These are phyloP conservation scores for Heliconius melpomene DNA, from an alignment of 1,140 invertebrate species.

Conservation along the genomic window DNA sequence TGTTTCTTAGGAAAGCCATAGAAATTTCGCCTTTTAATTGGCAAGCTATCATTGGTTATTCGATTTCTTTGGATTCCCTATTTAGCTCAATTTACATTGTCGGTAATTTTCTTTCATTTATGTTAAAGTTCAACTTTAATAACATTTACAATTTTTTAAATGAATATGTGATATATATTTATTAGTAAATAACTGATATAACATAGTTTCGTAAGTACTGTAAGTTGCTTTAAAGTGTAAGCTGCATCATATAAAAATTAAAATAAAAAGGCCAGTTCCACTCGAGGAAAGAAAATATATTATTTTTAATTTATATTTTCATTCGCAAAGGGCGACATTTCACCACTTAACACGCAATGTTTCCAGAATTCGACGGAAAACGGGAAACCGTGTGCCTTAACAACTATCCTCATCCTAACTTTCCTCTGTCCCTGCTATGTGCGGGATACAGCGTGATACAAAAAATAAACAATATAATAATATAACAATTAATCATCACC, in stretches of 20 bases:
- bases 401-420: too few relatives aligned
- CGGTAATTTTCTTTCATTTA: not conserved
- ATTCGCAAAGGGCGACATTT: not conserved
- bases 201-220: too few relatives aligned
- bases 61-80: not conserved
- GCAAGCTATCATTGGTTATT: not conserved
- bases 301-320: not conserved
- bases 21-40: constrained; percentile 5
- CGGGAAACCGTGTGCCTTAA: not conserved
- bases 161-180: too few relatives aligned
- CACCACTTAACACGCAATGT: not conserved
- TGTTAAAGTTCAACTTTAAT: too few relatives aligned
- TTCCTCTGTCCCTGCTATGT: not conserved
- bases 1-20: constrained; percentile 9
- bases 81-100: not conserved
- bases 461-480: too few relatives aligned
- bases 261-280: not conserved
- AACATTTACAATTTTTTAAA: too few relatives aligned
- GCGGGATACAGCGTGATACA: too few relatives aligned
- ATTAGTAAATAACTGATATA: too few relatives aligned
- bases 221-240: too few relatives aligned
- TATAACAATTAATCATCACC: not conserved
- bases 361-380: not conserved
- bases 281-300: not conserved
- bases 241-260: too few relatives aligned